A percentile compares a stretch with the other conserved stretches of the same genome.
These are phyloP conservation scores for Bujurquina vittata DNA, from an alignment of 2,113 vertebrate species.

Conservation along the genomic window DNA sequence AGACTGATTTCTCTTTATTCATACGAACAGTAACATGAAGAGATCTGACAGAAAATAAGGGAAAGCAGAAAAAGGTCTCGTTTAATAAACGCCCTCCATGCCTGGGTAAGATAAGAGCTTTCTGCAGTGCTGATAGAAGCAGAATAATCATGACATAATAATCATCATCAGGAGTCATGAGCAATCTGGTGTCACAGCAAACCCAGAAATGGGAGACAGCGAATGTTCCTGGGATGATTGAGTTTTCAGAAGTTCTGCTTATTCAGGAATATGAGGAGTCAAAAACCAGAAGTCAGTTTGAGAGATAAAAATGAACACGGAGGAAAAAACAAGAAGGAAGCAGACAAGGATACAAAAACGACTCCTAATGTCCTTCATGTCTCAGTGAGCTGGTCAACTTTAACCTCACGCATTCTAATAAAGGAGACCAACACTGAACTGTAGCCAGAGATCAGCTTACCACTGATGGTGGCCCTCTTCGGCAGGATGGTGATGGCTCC, in stretches of 20 bases:
- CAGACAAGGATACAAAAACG: neutral
- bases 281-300: neutral
- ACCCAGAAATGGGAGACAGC: neutral
- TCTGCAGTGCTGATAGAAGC: neutral
- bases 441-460: constrained; percentile 67
- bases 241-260: constrained; percentile 1
- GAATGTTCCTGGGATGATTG: neutral
- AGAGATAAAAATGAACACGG: neutral
- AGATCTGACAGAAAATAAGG: neutral
- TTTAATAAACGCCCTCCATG: neutral
- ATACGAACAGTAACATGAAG: neutral
- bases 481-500: constrained; percentile 95
- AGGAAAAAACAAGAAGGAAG: neutral
- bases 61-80: neutral
- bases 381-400: neutral
- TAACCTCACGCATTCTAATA: neutral
- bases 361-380: neutral
- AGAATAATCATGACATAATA: neutral
- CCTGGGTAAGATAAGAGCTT: neutral
- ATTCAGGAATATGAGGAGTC: neutral
- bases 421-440: neutral
- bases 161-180: constrained; percentile 1
- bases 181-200: constrained; percentile 13
- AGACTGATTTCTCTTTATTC: too few relatives aligned
- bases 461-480: constrained; percentile 89